Evolutionary conservation across 1,140 invertebrate genomes (phyloP).

Genomic region (Condylostylus longicornis): DNA sequence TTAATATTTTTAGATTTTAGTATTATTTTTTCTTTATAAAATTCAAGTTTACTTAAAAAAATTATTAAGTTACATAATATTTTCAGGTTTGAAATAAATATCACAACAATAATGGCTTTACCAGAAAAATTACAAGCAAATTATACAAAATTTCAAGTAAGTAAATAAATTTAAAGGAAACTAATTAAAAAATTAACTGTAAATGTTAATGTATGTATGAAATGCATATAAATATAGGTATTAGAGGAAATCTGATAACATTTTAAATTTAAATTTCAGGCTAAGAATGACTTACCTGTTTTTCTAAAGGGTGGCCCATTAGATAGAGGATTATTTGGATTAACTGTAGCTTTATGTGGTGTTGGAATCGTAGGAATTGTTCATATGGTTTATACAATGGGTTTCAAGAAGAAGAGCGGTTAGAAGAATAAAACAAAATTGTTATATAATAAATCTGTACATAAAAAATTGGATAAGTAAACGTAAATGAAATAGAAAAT

Average conservation of each 20-base stretch:
- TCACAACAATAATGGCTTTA: conserved; percentile 25
- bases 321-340: conserved; percentile 25
- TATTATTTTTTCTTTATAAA: too few species aligned
- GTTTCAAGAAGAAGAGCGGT: conserved; percentile 21
- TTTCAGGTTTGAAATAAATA: too few species aligned
- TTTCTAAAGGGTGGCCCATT: conserved; percentile 27
- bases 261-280: conserved; percentile 10
- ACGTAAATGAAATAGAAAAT: too few species aligned
- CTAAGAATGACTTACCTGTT: conserved; percentile 24
- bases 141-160: conserved; percentile 28
- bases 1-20: too few species aligned
- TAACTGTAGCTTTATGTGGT: conserved; percentile 23
- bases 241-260: neutral
- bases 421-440: too few species aligned
- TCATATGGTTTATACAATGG: conserved; percentile 25
- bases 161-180: neutral
- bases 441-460: too few species aligned
- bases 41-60: too few species aligned
- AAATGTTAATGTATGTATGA: neutral
- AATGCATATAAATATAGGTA: conserved; percentile 2
- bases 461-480: too few species aligned
- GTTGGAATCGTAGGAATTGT: conserved; percentile 22
- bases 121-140: conserved; percentile 24
- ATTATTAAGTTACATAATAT: too few species aligned
- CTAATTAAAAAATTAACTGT: neutral